phyloP scores from a whole-genome alignment of 2,113 vertebrate species.

The Callionymus lyra region DNA sequence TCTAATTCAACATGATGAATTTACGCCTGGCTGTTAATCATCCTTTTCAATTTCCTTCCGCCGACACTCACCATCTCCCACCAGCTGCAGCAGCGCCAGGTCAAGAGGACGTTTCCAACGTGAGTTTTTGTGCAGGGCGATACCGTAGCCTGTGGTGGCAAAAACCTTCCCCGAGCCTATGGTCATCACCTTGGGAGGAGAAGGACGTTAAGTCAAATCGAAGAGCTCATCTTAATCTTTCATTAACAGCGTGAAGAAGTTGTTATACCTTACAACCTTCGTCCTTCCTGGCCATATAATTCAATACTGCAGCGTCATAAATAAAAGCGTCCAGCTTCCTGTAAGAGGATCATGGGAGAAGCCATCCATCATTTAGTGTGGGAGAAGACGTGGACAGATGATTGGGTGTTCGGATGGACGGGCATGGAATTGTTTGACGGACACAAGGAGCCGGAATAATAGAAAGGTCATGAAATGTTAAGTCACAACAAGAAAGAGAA shows the following conservation, averaged over 20 bases:
- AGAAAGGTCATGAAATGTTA: conserved; percentile 40
- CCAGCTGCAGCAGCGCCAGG: conserved; percentile 85
- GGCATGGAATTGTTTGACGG: conserved; percentile 18
- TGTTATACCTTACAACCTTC: conserved; percentile 86
- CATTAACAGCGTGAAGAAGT: conserved; percentile 8
- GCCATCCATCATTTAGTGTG: conserved; percentile 48
- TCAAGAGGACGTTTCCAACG: conserved; percentile 88
- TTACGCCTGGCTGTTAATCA: too few species aligned
- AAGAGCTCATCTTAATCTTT: too few species aligned
- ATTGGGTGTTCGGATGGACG: conserved; percentile 19
- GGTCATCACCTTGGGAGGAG: conserved; percentile 73
- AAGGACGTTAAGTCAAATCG: not conserved
- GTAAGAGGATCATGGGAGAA: conserved; percentile 41
- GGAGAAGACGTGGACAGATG: conserved; percentile 17
- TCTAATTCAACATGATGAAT: too few species aligned
- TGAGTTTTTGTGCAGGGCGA: conserved; percentile 87
- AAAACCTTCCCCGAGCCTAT: conserved; percentile 91
- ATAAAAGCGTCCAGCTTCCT: conserved; percentile 92
- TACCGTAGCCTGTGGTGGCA: conserved; percentile 88
- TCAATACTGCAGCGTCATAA: conserved; percentile 87
- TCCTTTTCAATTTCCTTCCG: conserved; percentile 6
- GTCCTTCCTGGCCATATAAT: conserved; percentile 92
- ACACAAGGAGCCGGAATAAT: conserved; percentile 17
- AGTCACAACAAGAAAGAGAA: conserved; percentile 39
- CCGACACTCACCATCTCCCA: conserved; percentile 79